Base-by-base conservation (phyloP, 2,797 vertebrate species). In the Epinephelus malabaricus region DNA sequence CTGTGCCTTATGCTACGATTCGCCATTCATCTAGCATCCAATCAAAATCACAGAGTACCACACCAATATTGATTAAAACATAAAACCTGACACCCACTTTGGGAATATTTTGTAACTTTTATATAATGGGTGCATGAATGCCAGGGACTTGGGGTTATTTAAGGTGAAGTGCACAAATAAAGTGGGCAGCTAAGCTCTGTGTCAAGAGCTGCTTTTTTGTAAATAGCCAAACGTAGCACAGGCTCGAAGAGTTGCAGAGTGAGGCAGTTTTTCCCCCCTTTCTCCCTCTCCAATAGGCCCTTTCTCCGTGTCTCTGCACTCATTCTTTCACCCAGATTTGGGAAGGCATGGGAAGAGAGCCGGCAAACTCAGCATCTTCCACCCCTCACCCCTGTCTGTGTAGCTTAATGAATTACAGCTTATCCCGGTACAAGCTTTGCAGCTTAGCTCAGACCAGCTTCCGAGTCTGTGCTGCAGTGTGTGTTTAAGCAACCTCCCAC, bases 321-420 rank as follows among this genome's bases (percentile, higher is more conserved):
- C 86, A 86, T 91, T 92, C 91, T 92, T 93, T 91, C 84, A 85
- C 70, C 73, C 77, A 81, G 63, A 88, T 83, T 85, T 73, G 69
- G 87, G 74, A 82, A 84, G 77, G 70, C 80, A 83, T 60, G 73
- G 69, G 56, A 66, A 70, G 81, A 50, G 80, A 78, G 69, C 66
- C 60, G 81, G 92, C 91, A 88, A 81, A 90, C 89, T 95, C 95
- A 96, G 95, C 94, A 95, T 93, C 93, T 94, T 94, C 78, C 83
- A 51, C 51, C 86, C 76, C 84, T 88, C 82, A 82, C 83, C 88
- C 85, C 89, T 78, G 84, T 89, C 90, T 88, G 88, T 81, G 82
- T 85, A 74, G 90, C 91, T 92, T 93, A 95, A 95, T 95, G 86
- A 94, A 95, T 94, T 95, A 92, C 92, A 91, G 94, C 87, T 95